Conservation (phyloP, 2,113 vertebrate species). For the Maccullochella peelii region DNA sequence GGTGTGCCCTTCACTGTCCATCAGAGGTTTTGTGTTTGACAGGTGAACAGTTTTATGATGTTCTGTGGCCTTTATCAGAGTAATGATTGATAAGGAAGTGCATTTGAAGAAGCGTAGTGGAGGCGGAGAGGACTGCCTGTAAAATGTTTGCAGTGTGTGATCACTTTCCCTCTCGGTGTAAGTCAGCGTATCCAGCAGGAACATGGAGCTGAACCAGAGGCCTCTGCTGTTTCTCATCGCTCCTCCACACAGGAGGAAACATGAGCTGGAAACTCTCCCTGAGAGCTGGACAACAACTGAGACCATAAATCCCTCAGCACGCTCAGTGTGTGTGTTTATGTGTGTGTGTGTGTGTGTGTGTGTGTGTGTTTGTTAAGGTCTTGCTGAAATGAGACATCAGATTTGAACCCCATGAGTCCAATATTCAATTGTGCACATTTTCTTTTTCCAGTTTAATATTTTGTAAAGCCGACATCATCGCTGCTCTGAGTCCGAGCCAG, state of each 20-base stretch:
- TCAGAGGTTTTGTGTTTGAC: too few species aligned
- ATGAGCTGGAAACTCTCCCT: slow-evolving; percentile 33
- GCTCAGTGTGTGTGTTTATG: neutral
- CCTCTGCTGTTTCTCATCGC: slow-evolving; percentile 43
- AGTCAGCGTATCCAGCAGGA: neutral
- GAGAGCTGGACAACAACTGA: slow-evolving; percentile 42
- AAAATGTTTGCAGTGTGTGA: neutral
- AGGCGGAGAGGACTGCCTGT: neutral
- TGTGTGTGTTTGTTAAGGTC: neutral
- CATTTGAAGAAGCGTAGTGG: neutral
- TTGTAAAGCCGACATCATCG: slow-evolving; percentile 2
- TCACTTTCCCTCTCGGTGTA: neutral
- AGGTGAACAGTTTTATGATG: too few species aligned
- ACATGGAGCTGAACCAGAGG: slow-evolving; percentile 10
- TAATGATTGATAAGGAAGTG: too few species aligned
- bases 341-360: neutral
- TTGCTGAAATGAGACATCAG: slow-evolving; percentile 28
- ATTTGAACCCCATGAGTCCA: slow-evolving; percentile 25
- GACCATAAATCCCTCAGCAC: slow-evolving; percentile 43
- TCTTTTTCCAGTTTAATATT: slow-evolving; percentile 23
- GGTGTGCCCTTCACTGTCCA: too few species aligned
- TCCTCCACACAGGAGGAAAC: slow-evolving; percentile 38
- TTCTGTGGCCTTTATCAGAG: too few species aligned
- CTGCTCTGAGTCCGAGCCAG: neutral
- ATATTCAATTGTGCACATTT: slow-evolving; percentile 20